These are phyloP conservation scores for Pseudolaguvia tuberculata DNA, from an alignment of 2,113 vertebrate species.

Conservation along the genomic window DNA sequence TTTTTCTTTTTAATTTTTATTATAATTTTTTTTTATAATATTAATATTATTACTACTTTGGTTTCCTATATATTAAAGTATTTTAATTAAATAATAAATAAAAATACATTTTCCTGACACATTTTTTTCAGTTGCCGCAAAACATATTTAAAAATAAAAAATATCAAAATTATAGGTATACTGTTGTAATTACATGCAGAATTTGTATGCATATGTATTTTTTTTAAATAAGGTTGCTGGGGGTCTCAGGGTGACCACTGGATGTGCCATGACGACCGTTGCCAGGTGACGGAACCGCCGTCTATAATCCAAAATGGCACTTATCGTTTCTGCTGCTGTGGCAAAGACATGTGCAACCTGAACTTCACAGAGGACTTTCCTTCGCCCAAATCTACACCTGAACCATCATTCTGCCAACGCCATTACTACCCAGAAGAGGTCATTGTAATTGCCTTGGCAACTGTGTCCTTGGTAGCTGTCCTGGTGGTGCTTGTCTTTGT, in stretches of 20 bases:
- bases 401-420: slow-evolving; percentile 39
- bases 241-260: slow-evolving; percentile 74
- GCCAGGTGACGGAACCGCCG: slow-evolving; percentile 76
- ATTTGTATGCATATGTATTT: background rate
- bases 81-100: too few species aligned
- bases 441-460: slow-evolving; percentile 79
- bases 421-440: slow-evolving; percentile 74
- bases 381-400: slow-evolving; percentile 65
- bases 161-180: background rate
- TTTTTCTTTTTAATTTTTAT: too few species aligned
- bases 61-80: too few species aligned
- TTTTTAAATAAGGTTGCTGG: slow-evolving; percentile 80
- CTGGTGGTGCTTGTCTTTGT: slow-evolving; percentile 81
- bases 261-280: slow-evolving; percentile 81
- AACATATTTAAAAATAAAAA: background rate
- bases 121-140: too few species aligned
- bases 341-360: slow-evolving; percentile 83
- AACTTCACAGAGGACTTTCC: slow-evolving; percentile 85
- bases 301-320: slow-evolving; percentile 79
- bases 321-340: slow-evolving; percentile 90
- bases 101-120: too few species aligned
- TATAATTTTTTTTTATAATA: too few species aligned
- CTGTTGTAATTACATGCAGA: background rate
- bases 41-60: too few species aligned
- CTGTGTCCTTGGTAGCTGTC: slow-evolving; percentile 79